Evolutionary conservation across 2,113 vertebrate species (phyloP).

Genomic region (Colinus virginianus): DNA sequence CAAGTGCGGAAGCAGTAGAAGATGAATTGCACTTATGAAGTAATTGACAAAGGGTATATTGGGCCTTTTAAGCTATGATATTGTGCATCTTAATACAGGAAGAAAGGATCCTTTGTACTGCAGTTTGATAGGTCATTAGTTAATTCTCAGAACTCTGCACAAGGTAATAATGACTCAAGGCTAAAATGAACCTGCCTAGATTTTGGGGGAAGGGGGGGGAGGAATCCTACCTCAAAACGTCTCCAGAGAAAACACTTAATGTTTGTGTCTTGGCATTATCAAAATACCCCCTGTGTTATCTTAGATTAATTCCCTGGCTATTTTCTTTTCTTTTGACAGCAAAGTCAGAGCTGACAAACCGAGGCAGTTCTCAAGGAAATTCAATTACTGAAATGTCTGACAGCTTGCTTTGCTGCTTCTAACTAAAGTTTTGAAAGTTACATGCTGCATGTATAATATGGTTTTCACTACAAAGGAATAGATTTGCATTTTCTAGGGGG

Average conservation of each 20-base stretch:
- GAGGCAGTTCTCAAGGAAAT: conserved; percentile 80
- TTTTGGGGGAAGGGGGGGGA: neutral
- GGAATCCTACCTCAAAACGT: neutral
- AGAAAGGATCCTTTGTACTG: conserved; percentile 66
- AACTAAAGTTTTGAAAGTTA: conserved; percentile 77
- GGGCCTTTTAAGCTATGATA: conserved; percentile 66
- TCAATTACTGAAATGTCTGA: conserved; percentile 81
- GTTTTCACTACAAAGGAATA: conserved; percentile 66
- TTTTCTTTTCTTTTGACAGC: conserved; percentile 80
- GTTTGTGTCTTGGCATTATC: conserved; percentile 70
- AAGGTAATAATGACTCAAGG: conserved; percentile 62
- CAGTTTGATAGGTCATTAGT: conserved; percentile 74
- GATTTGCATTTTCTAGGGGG: conserved; percentile 68
- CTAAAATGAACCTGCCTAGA: conserved; percentile 33
- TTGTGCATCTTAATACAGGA: conserved; percentile 67
- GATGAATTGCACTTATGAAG: conserved; percentile 78
- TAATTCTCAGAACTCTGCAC: conserved; percentile 65
- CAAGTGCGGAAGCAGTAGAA: conserved; percentile 72
- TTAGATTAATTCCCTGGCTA: conserved; percentile 76
- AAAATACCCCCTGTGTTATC: conserved; percentile 72
- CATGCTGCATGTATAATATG: conserved; percentile 68
- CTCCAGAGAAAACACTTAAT: conserved; percentile 61
- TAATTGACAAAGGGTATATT: conserved; percentile 69
- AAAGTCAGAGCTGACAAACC: conserved; percentile 79
- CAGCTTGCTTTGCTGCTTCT: conserved; percentile 77